Base-by-base conservation (phyloP, 2,797 vertebrate species). In the Nannoperca obscura region DNA sequence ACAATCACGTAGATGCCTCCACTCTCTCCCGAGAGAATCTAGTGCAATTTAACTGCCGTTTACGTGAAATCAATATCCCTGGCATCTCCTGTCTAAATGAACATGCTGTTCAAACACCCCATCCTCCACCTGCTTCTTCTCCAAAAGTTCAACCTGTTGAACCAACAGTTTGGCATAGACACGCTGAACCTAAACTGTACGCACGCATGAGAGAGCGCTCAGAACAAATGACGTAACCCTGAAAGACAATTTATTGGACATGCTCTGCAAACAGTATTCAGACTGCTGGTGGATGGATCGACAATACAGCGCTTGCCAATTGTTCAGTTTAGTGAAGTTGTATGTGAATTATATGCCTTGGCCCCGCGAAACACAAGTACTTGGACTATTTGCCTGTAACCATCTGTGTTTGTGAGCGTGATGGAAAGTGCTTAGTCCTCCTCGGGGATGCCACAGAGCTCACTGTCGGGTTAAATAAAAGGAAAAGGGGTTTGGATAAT, bases 181-280 rank as follows among this genome's bases (percentile, higher is more conserved):
- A 14, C 15, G 20, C 46, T 83, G 53, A 85, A 76, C 52, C 52
- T 20, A 30, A 71, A 71, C 63, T 83, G 68, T 73, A 64, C 30
- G 1, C 69, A 64, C 15, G 4, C 72, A 80, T 88, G 89, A 88
- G 83, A 90, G 92, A 91, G 38, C 75, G 72, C 70, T 90, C 61
- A 13, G 38, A 57, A 38, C 38, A 75, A 70, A 82, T 84, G 42
- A 78, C 20, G 34, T 85, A 84, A 91, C 80, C 52, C 58, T 8
- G 5, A 81, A 75, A 74, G 70, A 71, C 58, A 65, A 77, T 83
- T 91, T 86, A 82, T 77, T 78, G 66, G 53, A 78, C 42, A 12
- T 30, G 24, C 40, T 81, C 70, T 65, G 78, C 42, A 64, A 81
- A 81, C 74, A 68, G 63, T n/a, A 57, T 76, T 72, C 53, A 64